Conservation (phyloP, 2,113 vertebrate species). For the Gasterosteus nipponicus region DNA sequence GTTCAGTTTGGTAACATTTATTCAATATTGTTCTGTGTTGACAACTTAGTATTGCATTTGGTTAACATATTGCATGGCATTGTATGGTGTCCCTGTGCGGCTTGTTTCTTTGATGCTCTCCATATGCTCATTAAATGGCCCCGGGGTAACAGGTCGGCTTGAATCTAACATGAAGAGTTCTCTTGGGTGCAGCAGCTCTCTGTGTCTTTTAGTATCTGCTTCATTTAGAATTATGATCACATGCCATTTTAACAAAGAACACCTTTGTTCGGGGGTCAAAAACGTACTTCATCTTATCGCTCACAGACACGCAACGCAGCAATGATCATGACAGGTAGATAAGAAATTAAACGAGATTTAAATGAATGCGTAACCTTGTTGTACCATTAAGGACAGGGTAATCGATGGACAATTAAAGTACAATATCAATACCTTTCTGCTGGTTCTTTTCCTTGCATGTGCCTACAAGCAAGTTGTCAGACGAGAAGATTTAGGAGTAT, state of each 20-base stretch:
- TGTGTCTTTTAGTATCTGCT: neutral
- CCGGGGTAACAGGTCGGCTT: neutral
- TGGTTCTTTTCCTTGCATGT: neutral
- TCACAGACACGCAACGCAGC: conserved; percentile 9
- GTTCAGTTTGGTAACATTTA: neutral
- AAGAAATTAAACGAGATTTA: conserved; percentile 7
- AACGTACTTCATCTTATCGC: neutral
- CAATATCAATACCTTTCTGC: neutral
- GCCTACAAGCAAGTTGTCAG: neutral
- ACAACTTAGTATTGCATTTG: neutral
- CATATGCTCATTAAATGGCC: conserved; percentile 30
- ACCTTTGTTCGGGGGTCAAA: neutral
- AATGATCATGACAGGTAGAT: neutral
- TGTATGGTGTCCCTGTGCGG: conserved; percentile 18
- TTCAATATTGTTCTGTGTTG: neutral
- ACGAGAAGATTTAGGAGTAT: neutral
- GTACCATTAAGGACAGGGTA: neutral
- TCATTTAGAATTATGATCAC: conserved; percentile 6
- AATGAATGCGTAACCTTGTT: conserved; percentile 15
- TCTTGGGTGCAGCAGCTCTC: neutral
- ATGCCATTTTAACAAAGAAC: neutral
- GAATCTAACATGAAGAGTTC: conserved; percentile 14
- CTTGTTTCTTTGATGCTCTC: conserved; percentile 45
- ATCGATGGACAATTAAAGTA: conserved; percentile 29
- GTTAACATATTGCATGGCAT: neutral